Evolutionary conservation across 2,113 vertebrate species (phyloP).

Genomic region (Daphoenositta chrysoptera): DNA sequence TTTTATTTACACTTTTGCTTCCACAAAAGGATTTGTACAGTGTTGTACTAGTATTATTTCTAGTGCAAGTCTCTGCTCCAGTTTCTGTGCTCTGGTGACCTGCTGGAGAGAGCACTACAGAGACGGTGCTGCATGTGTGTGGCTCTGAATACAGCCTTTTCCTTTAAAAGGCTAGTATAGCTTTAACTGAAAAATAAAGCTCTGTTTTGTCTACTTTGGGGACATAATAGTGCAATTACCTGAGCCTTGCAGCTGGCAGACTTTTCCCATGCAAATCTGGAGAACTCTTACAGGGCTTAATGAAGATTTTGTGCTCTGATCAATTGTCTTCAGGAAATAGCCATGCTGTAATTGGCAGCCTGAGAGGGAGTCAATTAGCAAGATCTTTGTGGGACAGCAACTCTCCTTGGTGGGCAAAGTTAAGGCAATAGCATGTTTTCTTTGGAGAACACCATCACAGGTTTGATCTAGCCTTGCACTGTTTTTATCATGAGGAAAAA

Average conservation of each 20-base stretch:
- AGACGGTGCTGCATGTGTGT: neutral
- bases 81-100: neutral
- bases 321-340: conserved; percentile 13
- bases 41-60: neutral
- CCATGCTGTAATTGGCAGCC: neutral
- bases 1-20: neutral
- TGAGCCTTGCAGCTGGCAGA: neutral
- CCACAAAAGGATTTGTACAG: neutral
- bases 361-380: conserved; percentile 16
- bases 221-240: conserved; percentile 18
- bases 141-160: neutral
- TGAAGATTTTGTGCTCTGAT: conserved; percentile 9
- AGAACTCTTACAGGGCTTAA: neutral
- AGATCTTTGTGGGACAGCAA: neutral
- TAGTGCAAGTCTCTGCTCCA: neutral
- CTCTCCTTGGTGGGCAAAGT: neutral
- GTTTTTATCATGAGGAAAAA: neutral
- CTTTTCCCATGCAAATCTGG: conserved; percentile 32
- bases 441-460: neutral
- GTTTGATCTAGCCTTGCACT: neutral
- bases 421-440: neutral
- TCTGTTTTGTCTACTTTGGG: neutral
- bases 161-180: neutral
- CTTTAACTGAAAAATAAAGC: conserved; percentile 28
- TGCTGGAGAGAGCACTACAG: neutral